Conservation (phyloP, 2,888 invertebrate genomes). For the Aquatica leii region DNA sequence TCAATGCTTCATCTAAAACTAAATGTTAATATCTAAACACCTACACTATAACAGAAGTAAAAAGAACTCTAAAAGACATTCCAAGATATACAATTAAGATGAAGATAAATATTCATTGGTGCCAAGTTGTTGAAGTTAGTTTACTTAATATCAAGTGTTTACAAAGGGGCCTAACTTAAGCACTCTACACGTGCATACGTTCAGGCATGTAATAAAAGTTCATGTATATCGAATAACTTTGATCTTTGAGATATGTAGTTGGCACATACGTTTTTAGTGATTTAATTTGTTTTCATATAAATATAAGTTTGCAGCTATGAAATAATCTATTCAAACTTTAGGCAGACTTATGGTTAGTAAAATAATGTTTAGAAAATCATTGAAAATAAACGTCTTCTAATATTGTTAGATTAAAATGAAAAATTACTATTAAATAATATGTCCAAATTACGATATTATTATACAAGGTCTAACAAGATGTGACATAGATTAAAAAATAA, state of each 20-base stretch:
- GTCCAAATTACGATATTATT: too few relatives aligned
- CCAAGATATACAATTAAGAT: conserved; percentile 35
- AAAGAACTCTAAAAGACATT: conserved; percentile 27
- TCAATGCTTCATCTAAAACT: conserved; percentile 7
- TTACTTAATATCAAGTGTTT: conserved; percentile 31
- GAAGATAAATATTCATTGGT: conserved; percentile 36
- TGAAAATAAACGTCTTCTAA: too few relatives aligned
- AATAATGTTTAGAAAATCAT: too few relatives aligned
- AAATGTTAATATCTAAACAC: conserved; percentile 21
- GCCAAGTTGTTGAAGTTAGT: conserved; percentile 33
- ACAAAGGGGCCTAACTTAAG: conserved; percentile 27
- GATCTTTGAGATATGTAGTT: conserved; percentile 7
- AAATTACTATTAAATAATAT: too few relatives aligned
- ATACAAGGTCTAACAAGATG: too few relatives aligned
- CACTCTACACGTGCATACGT: conserved; percentile 30
- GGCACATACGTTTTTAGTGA: background rate
- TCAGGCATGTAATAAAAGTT: conserved; percentile 10
- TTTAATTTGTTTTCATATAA: too few relatives aligned
- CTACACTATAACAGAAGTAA: conserved; percentile 21
- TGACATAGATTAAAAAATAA: too few relatives aligned
- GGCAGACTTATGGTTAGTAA: too few relatives aligned
- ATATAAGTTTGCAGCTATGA: too few relatives aligned
- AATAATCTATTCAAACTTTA: too few relatives aligned
- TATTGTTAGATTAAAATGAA: too few relatives aligned
- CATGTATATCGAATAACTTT: conserved; percentile 12